These are phyloP conservation scores for Orchestes rusci DNA, from an alignment of 2,888 invertebrate species.

Conservation along the genomic window DNA sequence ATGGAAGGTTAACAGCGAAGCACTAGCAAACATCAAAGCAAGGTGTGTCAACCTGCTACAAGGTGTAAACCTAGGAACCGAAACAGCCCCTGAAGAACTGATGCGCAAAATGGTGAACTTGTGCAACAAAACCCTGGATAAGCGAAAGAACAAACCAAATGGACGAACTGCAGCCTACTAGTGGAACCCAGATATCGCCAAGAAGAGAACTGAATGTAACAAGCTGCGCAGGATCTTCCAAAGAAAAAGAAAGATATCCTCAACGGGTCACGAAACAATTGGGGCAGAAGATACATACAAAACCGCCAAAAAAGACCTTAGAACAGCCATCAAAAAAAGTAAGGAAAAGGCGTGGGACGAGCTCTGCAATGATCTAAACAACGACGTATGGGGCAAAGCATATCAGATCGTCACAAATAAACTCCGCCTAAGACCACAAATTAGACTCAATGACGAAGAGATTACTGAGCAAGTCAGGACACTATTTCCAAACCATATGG, in stretches of 20 bases:
- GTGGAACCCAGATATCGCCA: background rate
- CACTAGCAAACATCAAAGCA: background rate
- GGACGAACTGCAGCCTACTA: background rate
- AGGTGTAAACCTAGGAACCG: too few relatives aligned
- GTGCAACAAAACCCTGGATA: too few relatives aligned
- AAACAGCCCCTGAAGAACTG: too few relatives aligned
- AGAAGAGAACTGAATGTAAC: background rate
- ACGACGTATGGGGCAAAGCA: conserved; percentile 5
- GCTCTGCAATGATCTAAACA: conserved; percentile 2
- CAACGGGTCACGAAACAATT: too few relatives aligned
- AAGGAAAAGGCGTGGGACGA: conserved; percentile 3
- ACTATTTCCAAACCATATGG: background rate
- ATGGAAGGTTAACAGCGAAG: background rate
- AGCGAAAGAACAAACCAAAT: too few relatives aligned
- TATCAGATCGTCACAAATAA: conserved; percentile 2
- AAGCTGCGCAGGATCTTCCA: background rate
- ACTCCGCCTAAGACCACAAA: background rate
- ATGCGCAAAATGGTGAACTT: too few relatives aligned
- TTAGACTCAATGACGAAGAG: background rate
- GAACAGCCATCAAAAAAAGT: background rate
- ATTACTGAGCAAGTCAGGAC: background rate
- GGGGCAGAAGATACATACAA: background rate
- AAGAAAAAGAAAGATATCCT: background rate
- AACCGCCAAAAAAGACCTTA: conserved; percentile 2
- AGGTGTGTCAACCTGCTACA: background rate